Conservation (phyloP, 37 sponge, comb jelly and placozoan species). For the Hormiphora californensis region DNA sequence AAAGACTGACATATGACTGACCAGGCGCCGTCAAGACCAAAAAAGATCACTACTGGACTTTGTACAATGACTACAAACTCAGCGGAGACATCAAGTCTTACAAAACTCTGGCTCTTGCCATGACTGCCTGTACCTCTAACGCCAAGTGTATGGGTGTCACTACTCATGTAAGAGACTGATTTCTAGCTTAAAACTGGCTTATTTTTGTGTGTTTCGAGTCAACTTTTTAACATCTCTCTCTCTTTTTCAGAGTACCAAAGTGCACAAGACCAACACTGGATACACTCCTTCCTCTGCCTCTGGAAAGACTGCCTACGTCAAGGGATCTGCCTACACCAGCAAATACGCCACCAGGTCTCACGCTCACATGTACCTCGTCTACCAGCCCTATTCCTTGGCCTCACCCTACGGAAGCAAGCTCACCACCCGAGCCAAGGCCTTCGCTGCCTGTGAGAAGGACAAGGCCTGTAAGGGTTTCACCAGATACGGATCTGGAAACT, state of each 20-base stretch:
- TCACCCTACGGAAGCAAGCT: background rate
- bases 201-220: too few relatives aligned
- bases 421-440: background rate
- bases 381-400: background rate
- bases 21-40: background rate
- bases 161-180: background rate
- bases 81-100: background rate
- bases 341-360: background rate
- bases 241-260: background rate
- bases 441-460: background rate
- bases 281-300: background rate
- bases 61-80: background rate
- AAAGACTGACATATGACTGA: background rate
- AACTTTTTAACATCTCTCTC: too few relatives aligned
- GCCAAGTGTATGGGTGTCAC: background rate
- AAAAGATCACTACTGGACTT: constrained; percentile 1
- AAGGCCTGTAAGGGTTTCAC: background rate
- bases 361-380: background rate
- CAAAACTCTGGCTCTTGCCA: background rate
- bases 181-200: too few relatives aligned
- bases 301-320: constrained; percentile 1
- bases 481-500: background rate
- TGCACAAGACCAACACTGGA: background rate
- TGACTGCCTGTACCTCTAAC: background rate
- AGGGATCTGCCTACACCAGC: constrained; percentile 15